Evolutionary conservation across 2,888 invertebrate genomes (phyloP).

Genomic region (Nezara viridula): DNA sequence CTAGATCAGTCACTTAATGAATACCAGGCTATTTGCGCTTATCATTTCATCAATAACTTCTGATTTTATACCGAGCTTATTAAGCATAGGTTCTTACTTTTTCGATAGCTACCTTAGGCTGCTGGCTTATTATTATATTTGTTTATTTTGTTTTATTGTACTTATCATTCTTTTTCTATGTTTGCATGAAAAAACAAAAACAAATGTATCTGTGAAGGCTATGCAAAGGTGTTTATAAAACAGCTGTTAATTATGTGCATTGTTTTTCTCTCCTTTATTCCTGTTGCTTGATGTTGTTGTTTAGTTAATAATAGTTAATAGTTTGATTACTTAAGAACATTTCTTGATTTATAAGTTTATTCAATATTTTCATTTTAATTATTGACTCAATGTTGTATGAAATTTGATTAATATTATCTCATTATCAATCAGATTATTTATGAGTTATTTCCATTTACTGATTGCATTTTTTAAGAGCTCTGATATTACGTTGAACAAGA

Average conservation of each 20-base stretch:
- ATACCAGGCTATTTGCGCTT: background rate
- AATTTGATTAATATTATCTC: background rate
- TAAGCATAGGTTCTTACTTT: no score
- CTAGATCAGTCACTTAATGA: background rate
- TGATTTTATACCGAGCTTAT: background rate
- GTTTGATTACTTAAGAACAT: background rate
- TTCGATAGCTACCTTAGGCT: background rate
- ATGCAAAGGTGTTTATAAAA: background rate
- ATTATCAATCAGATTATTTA: background rate
- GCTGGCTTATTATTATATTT: constrained; percentile 47
- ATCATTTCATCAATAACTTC: no score
- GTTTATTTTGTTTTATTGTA: constrained; percentile 67
- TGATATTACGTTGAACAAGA: no score
- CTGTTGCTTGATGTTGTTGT: background rate
- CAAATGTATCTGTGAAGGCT: constrained; percentile 1
- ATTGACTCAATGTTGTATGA: background rate
- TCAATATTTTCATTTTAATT: background rate
- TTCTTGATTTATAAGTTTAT: background rate
- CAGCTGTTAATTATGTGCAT: constrained; percentile 11
- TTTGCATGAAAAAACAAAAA: constrained; percentile 40
- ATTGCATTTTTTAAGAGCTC: background rate
- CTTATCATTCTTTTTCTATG: constrained; percentile 66
- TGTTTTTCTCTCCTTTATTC: background rate
- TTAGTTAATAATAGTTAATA: background rate
- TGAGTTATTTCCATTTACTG: background rate